A percentile compares a stretch with the other conserved stretches of the same genome.
phyloP scores from a whole-genome alignment of 92 coral and sea anemone genomes.

The Pocillopora grandis region DNA sequence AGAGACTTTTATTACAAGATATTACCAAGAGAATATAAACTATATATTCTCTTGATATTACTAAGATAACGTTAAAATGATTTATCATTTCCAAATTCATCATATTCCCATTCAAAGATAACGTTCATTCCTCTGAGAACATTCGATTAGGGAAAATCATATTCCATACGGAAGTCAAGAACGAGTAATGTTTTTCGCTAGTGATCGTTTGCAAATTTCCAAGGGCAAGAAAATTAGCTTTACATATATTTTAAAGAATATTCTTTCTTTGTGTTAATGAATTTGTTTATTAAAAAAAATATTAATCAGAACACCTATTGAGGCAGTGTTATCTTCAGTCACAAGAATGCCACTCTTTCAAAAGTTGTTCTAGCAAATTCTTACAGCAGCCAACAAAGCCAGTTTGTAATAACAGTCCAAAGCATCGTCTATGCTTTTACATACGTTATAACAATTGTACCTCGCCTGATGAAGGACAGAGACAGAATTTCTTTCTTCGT shows the following conservation, averaged over 20 bases:
- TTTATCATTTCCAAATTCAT: constrained; percentile 1
- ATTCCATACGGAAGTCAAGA: too few relatives aligned
- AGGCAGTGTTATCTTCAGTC: neutral
- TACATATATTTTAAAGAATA: neutral
- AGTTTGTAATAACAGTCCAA: too few relatives aligned
- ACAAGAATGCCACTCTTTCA: neutral
- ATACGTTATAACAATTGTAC: too few relatives aligned
- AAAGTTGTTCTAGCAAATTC: neutral
- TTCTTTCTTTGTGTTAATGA: constrained; percentile 2
- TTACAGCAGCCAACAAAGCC: neutral
- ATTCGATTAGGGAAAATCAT: too few relatives aligned
- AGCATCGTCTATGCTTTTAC: too few relatives aligned
- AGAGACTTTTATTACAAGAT: too few relatives aligned
- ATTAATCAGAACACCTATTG: neutral
- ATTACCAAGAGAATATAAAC: too few relatives aligned
- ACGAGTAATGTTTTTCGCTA: too few relatives aligned
- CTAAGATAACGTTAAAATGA: neutral
- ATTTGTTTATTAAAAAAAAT: constrained; percentile 25
- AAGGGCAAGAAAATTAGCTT: neutral
- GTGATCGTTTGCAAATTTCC: neutral
- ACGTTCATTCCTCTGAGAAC: neutral
- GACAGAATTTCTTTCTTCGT: too few relatives aligned
- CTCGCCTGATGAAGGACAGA: too few relatives aligned
- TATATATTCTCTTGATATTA: too few relatives aligned
- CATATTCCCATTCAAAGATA: neutral